Evolutionary conservation across 2,797 vertebrate genomes (phyloP), one percentile per base, ranked within the genome.

Genomic region (Enteromius radiatus): DNA sequence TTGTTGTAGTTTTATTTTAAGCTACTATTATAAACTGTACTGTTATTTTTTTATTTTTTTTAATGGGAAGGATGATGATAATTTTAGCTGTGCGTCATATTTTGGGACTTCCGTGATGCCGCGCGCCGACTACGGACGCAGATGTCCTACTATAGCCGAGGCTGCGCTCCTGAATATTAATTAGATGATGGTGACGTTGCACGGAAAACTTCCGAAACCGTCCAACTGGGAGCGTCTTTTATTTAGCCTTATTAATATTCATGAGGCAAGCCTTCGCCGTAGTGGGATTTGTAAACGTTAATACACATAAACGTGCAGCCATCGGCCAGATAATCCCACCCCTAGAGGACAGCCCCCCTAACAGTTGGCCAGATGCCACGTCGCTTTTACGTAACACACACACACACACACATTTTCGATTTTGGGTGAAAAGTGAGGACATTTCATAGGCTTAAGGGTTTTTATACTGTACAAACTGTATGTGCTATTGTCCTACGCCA

Each of bases 91-190:
- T 23, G 68, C 23, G 41, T 59, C 19, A 19, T 28, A 26, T n/a
- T 5, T 28, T 36, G 43, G 52, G 71, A 76, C 17, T 82, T 82
- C 80, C 80, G n/a, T 76, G 21, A 59, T 41, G n/a, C 47, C 11
- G 45, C 5, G 26, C 31, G 8, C 52, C 5, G 52, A 56, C 4
- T 19, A 5, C 21, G 23, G 69, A 28, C n/a, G 56, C 41, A 81
- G 69, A 65, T 74, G 17, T 5, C 43, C 19, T 81, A 81, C 67
- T 73, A 73, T 43, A 70, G 47, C 47, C n/a, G 5, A 67, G 61
- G 31, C 11, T 67, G 5, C 15, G 14, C 11, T 49, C 7, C 1
- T 68, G 63, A 45, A 76, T 76, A 82, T 82, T 76, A 45, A 68
- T 41, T 31, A 17, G 2, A 26, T 31, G 4, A 41, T 31, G 47